Conservation (phyloP, 2,888 invertebrate genomes). For the Tachina fera region DNA sequence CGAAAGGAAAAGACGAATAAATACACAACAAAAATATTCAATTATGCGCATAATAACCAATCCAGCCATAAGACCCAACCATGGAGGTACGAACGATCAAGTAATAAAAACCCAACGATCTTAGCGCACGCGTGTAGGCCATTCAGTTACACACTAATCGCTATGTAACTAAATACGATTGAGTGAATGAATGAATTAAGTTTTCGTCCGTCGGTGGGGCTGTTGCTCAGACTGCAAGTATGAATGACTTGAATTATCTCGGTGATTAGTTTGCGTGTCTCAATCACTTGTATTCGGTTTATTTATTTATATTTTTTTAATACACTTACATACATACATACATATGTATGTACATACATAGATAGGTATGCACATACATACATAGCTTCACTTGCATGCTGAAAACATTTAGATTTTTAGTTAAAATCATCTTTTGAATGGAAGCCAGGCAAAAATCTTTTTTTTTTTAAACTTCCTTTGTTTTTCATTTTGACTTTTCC, state of each 20-base stretch:
- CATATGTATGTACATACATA: no score
- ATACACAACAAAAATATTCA: slow-evolving; percentile 41
- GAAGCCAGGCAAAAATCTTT: slow-evolving; percentile 16
- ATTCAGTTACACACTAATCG: slow-evolving; percentile 43
- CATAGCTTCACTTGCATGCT: not conserved
- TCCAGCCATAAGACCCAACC: slow-evolving; percentile 38
- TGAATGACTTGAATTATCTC: slow-evolving; percentile 44
- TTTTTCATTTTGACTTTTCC: slow-evolving; percentile 40
- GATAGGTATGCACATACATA: no score
- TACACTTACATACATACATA: not conserved
- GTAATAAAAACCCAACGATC: slow-evolving; percentile 28
- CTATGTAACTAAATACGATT: not conserved
- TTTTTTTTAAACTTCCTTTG: slow-evolving; percentile 36
- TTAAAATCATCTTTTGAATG: not conserved
- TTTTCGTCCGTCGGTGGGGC: no score
- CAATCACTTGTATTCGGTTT: slow-evolving; percentile 51
- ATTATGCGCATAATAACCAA: slow-evolving; percentile 53
- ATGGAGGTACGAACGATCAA: slow-evolving; percentile 51
- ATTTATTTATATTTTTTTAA: not conserved
- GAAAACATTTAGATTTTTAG: slow-evolving; percentile 18
- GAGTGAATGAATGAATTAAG: not conserved
- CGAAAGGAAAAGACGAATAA: slow-evolving; percentile 32
- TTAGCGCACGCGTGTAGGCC: slow-evolving; percentile 61
- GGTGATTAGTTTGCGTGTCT: slow-evolving; percentile 62
- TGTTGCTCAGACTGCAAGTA: slow-evolving; percentile 17